phyloP scores from a whole-genome alignment of 2,888 invertebrate species.

The Pandemis cinnamomeana region DNA sequence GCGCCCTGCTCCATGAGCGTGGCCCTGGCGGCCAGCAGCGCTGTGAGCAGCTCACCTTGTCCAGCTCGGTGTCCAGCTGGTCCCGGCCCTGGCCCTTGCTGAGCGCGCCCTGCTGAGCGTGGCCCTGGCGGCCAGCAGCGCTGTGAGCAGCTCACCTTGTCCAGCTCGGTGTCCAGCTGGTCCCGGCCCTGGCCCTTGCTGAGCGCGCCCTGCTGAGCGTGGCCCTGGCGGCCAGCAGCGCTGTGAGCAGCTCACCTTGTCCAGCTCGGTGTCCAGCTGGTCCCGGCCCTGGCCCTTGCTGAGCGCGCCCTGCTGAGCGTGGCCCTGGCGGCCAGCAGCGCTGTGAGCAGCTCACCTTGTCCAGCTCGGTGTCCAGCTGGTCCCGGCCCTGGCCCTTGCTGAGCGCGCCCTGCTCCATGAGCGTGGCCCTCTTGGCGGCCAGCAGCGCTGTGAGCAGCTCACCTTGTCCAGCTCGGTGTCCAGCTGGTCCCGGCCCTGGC shows the following conservation, averaged over 20 bases:
- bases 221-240: conserved; percentile 95
- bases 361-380: conserved; percentile 94
- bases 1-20: conserved; percentile 91
- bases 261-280: conserved; percentile 94
- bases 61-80: conserved; percentile 94
- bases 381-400: conserved; percentile 86
- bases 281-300: conserved; percentile 86
- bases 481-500: no score
- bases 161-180: conserved; percentile 94
- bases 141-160: conserved; percentile 86
- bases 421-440: conserved; percentile 96
- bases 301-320: conserved; percentile 85
- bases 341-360: conserved; percentile 85
- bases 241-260: conserved; percentile 86
- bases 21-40: conserved; percentile 95
- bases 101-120: conserved; percentile 87
- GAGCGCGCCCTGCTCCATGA: conserved; percentile 86
- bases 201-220: conserved; percentile 87
- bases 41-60: conserved; percentile 86
- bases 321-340: conserved; percentile 95
- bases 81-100: conserved; percentile 86
- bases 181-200: conserved; percentile 86
- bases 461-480: conserved; percentile 89
- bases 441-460: conserved; percentile 82
- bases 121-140: conserved; percentile 95